phyloP scores from a whole-genome alignment of 2,113 vertebrate genomes.

The Pavo muticus region DNA sequence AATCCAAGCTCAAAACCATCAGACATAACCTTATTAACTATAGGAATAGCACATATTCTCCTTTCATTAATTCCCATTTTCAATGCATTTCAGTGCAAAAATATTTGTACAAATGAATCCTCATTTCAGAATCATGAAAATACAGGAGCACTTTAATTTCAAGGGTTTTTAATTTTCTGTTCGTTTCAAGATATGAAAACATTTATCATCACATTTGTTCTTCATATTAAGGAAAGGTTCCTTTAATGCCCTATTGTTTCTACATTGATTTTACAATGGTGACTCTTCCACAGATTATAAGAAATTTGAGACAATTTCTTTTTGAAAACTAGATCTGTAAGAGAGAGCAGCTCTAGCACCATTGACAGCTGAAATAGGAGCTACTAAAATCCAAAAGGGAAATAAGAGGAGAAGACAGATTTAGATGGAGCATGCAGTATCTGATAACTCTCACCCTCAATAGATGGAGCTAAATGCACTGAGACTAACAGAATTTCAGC shows the following conservation, averaged over 20 bases:
- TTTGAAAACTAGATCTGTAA: not conserved
- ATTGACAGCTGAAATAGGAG: not conserved
- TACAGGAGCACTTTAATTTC: not conserved
- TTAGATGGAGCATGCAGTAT: not conserved
- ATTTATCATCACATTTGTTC: not conserved
- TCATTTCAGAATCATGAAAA: not conserved
- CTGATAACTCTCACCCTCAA: not conserved
- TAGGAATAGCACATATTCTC: not conserved
- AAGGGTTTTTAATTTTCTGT: not conserved
- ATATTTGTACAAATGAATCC: not conserved
- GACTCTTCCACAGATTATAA: not conserved
- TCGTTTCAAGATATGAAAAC: not conserved
- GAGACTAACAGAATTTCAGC: not conserved
- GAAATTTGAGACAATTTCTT: not conserved
- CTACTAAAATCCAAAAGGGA: not conserved
- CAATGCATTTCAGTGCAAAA: not conserved
- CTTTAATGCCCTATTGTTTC: not conserved
- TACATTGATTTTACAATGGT: not conserved
- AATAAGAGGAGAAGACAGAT: not conserved
- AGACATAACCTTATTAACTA: not conserved
- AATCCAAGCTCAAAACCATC: not conserved
- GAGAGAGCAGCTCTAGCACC: not conserved
- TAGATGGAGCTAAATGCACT: not conserved
- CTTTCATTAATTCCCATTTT: not conserved
- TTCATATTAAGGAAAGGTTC: not conserved